Conservation (phyloP, 2,888 invertebrate species). For the Hypsopygia costalis region DNA sequence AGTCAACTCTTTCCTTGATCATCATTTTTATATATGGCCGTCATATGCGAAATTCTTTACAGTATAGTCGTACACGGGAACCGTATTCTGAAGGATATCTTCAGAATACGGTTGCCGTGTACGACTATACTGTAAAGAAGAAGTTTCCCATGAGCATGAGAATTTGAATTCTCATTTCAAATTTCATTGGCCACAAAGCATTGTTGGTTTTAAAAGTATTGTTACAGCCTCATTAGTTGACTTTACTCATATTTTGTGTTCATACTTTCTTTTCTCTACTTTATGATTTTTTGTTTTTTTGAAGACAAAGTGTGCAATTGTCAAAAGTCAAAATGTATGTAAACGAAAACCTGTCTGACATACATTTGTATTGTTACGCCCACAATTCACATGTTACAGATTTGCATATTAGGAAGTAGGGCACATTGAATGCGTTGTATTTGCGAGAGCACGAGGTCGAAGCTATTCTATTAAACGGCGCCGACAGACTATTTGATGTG, state of each 20-base stretch:
- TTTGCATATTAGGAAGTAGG: slow-evolving; percentile 75
- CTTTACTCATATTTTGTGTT: slow-evolving; percentile 1
- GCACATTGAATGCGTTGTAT: slow-evolving; percentile 53
- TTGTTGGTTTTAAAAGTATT: neutral
- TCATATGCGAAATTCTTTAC: too few relatives aligned
- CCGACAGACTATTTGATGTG: slow-evolving; percentile 16
- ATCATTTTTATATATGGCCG: too few relatives aligned
- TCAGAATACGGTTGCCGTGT: too few relatives aligned
- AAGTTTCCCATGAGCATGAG: slow-evolving; percentile 1
- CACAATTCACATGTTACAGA: slow-evolving; percentile 58
- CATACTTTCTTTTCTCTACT: slow-evolving; percentile 12
- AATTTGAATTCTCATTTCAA: too few relatives aligned
- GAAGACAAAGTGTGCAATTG: slow-evolving; percentile 32
- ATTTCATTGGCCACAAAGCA: neutral
- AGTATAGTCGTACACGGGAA: too few relatives aligned
- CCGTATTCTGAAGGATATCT: neutral
- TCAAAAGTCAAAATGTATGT: slow-evolving; percentile 45
- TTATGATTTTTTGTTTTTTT: slow-evolving; percentile 29
- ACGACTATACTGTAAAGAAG: too few relatives aligned
- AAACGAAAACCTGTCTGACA: slow-evolving; percentile 54
- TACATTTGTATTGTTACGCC: slow-evolving; percentile 61
- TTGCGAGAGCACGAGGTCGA: slow-evolving; percentile 39
- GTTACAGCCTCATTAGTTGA: slow-evolving; percentile 3
- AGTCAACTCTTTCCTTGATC: too few relatives aligned
- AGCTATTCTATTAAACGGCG: slow-evolving; percentile 23